phyloP scores from a whole-genome alignment of 2,797 vertebrate species.

The Botia kubotai region DNA sequence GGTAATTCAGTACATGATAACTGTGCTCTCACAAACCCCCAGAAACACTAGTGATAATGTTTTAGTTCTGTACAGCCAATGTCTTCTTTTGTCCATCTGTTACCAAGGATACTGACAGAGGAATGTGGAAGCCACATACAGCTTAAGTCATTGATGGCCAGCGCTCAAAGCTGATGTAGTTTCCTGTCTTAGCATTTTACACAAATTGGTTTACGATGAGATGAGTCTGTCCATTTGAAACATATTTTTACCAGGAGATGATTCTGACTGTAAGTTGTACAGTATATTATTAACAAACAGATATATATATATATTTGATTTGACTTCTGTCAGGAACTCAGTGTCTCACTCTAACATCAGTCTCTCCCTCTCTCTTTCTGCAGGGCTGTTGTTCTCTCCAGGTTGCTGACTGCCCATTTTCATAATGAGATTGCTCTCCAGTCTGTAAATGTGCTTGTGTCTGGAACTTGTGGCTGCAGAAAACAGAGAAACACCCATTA shows the following conservation, averaged over 20 bases:
- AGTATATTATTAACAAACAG: background rate
- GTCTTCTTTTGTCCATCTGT: conserved; percentile 26
- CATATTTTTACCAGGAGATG: background rate
- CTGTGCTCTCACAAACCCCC: background rate
- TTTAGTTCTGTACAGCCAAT: conserved; percentile 7
- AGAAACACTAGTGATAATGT: background rate
- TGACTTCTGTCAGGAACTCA: background rate
- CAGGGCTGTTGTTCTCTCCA: conserved; percentile 41
- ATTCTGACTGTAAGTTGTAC: background rate
- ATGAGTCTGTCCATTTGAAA: background rate
- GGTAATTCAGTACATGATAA: background rate
- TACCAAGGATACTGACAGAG: conserved; percentile 31
- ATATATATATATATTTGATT: background rate
- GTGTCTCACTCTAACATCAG: conserved; percentile 1
- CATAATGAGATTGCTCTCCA: conserved; percentile 52
- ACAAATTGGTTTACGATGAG: background rate
- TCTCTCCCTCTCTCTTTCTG: conserved; percentile 25
- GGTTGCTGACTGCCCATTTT: conserved; percentile 63
- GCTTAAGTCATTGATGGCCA: conserved; percentile 26
- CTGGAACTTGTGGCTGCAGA: conserved; percentile 22
- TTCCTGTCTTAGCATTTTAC: background rate
- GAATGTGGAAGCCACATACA: conserved; percentile 7
- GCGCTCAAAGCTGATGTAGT: background rate
- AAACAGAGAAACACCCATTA: conserved; percentile 36
- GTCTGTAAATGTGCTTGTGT: conserved; percentile 45